Evolutionary conservation across 1,140 invertebrate genomes (phyloP).

Genomic region (Drosophila auraria): DNA sequence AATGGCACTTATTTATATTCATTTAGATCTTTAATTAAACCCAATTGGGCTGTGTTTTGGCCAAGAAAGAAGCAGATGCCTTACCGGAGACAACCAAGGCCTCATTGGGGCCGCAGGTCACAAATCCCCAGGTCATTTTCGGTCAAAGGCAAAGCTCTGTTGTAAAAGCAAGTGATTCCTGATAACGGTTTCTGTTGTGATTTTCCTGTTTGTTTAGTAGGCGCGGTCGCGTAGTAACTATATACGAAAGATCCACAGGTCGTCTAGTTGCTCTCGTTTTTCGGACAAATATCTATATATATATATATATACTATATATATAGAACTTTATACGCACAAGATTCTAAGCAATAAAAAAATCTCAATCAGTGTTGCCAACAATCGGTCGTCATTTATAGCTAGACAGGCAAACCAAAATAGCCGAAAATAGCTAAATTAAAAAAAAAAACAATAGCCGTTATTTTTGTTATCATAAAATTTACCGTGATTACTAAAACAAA

Average conservation of each 20-base stretch:
- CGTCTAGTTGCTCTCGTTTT: constrained; percentile 4
- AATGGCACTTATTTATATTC: constrained; percentile 21
- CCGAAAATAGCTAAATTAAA: no score
- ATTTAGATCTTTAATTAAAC: constrained; percentile 8
- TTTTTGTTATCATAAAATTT: no score
- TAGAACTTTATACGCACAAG: constrained; percentile 7
- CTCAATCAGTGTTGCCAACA: not conserved
- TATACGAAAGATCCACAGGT: constrained; percentile 23
- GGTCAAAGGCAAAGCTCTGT: not conserved
- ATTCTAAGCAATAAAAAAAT: constrained; percentile 47
- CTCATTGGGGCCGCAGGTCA: constrained; percentile 98
- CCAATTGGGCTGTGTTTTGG: not conserved
- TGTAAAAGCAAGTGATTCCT: not conserved
- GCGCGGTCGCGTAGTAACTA: not conserved
- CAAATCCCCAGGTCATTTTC: constrained; percentile 95
- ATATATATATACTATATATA: constrained; percentile 5
- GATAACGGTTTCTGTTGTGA: constrained; percentile 4
- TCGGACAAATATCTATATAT: constrained; percentile 19
- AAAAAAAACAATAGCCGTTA: no score
- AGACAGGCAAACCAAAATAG: no score
- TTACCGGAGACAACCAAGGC: constrained; percentile 98
- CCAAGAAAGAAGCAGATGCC: constrained; percentile 11
- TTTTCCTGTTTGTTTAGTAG: not conserved
- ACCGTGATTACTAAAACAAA: no score
- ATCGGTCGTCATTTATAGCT: no score